A percentile compares a stretch with the other conserved stretches of the same genome.
These are phyloP conservation scores for Percopsis transmontana DNA, from an alignment of 2,113 vertebrate genomes.

Conservation along the genomic window DNA sequence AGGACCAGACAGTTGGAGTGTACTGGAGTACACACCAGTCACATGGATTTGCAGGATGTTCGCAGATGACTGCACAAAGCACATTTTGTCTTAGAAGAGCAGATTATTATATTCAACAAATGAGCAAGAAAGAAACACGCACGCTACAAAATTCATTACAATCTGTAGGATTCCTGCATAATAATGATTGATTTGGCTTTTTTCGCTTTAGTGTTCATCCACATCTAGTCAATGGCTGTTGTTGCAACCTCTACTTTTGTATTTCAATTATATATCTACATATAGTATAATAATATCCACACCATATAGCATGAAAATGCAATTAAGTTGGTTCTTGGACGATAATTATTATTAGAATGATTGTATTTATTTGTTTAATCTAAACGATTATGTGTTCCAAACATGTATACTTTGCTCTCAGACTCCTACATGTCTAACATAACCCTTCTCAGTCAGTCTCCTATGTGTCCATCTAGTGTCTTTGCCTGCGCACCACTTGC, in stretches of 20 bases:
- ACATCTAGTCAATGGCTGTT: neutral
- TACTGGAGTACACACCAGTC: conserved; percentile 52
- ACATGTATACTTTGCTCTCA: neutral
- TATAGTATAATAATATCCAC: neutral
- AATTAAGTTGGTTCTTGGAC: too few species aligned
- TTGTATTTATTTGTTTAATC: neutral
- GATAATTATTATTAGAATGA: neutral
- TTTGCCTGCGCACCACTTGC: conserved; percentile 22
- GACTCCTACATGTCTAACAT: neutral
- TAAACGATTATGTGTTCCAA: neutral
- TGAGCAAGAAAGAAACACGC: conserved; percentile 27
- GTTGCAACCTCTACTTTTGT: too few species aligned
- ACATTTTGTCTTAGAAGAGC: conserved; percentile 53
- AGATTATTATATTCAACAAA: conserved; percentile 48
- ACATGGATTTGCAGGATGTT: conserved; percentile 50
- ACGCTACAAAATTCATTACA: conserved; percentile 18
- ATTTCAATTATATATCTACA: neutral
- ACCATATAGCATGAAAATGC: neutral
- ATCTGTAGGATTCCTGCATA: conserved; percentile 25
- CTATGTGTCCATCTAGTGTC: conserved; percentile 79
- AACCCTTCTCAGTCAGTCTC: conserved; percentile 43
- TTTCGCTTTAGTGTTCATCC: neutral
- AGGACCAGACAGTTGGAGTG: conserved; percentile 51
- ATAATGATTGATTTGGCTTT: neutral
- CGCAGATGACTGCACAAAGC: conserved; percentile 47